Base-by-base conservation (phyloP, 2,888 invertebrate genomes). In the Cremastobaeus sp. region DNA sequence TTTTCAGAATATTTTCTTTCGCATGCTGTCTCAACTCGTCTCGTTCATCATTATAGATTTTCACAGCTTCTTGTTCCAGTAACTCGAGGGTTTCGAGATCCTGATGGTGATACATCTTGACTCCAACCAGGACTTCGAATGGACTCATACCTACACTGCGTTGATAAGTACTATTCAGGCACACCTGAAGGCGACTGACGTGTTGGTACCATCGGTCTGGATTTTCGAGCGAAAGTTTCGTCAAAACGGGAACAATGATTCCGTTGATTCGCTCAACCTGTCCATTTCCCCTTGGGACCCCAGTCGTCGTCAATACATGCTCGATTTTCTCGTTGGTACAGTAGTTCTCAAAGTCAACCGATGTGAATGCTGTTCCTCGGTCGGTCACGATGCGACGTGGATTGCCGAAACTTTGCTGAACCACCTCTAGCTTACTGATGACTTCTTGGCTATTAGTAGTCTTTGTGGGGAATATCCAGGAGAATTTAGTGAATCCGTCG, bases 71-170 rank as follows among this genome's bases (percentile, higher is more conserved):
- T 8, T 25, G 25, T 25, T 25, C 25, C 25, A 25, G 8, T 5
- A 25, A 8, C 8, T 25, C 25, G 4, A 25, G 3, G 4, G 8
- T 25, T 8, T 8, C 8, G 3, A 25, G 25, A 25, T 25, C 25
- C 25, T 25, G 25, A 5, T 8, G 25, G 8, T 5, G 25, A 8
- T 25, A 5, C 25, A 25, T 25, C 8, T 25, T 25, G 25, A 25
- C 25, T 1, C 35, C 35, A 3, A 35, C 12, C 6, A 35, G 12
- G 14, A 35, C 35, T 57, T 81, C 78, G 41, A 74, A 77, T 9
- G 76, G 77, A 12, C 75, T 78, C 14, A 41, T 64, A 9, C 62
- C 54, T 3, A 76, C 76, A 32, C 71, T 72, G 21, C 78, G 34
- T 14, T 78, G 74, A 21, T 54, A 64, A 1, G 76, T 74, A 39